Conservation (phyloP, 2,113 vertebrate species). For the Porphyrio hochstetteri region DNA sequence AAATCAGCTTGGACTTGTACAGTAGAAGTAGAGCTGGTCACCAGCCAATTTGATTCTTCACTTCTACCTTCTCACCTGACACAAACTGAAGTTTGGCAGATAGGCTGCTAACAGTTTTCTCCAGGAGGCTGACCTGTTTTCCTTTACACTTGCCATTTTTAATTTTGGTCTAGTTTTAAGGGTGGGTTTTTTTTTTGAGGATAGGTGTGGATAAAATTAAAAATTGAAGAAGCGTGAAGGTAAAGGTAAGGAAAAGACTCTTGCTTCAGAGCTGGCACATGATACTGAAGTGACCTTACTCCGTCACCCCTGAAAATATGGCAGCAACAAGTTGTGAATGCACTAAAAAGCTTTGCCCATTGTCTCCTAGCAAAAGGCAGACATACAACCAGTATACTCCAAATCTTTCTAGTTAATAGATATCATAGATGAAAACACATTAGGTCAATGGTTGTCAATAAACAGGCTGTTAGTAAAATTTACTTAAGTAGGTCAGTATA, state of each 20-base stretch:
- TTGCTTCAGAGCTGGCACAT: not conserved
- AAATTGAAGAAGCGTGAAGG: not conserved
- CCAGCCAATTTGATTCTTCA: not conserved
- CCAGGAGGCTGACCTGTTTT: not conserved
- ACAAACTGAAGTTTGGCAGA: not conserved
- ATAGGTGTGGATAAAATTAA: not conserved
- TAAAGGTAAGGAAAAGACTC: not conserved
- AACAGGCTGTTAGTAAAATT: not conserved
- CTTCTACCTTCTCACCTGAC: constrained; percentile 23
- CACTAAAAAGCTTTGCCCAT: not conserved
- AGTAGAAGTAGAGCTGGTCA: constrained; percentile 8
- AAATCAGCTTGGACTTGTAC: not conserved
- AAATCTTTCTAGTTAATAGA: not conserved
- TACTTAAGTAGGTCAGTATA: constrained; percentile 30
- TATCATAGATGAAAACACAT: not conserved
- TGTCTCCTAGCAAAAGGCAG: not conserved
- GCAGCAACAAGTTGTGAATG: not conserved
- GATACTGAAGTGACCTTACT: not conserved
- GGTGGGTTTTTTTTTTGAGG: not conserved
- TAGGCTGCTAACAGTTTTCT: constrained; percentile 1
- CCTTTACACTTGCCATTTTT: not conserved
- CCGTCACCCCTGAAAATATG: not conserved
- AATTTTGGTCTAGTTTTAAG: not conserved
- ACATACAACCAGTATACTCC: not conserved
- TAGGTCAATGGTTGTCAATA: not conserved